Evolutionary conservation across 2,113 vertebrate genomes (phyloP), one percentile per base, ranked within the genome.

Genomic region (Silurus meridionalis): DNA sequence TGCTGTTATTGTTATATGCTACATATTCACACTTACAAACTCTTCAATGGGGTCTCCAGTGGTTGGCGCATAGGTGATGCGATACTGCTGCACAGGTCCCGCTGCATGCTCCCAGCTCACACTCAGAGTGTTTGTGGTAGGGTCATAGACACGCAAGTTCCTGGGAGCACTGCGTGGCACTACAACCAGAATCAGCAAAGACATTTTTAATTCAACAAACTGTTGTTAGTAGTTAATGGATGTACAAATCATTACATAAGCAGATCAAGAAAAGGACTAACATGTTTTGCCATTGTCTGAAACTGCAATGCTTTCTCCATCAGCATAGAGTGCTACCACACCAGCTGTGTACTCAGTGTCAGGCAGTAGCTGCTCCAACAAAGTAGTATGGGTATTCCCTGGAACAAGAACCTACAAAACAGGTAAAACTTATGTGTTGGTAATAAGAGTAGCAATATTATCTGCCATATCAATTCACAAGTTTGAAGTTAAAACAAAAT

Each of bases 11-110:
- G 25, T 28, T 67, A 69, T 14, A 17, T 19, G 14, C 72, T 64
- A n/a, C 57, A 60, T 14, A 77, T 60, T 71, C 11, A 61, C 58
- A 94, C 98, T 96, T 95, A 99, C 98, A 63, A 95, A 97, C 95
- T 98, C 98, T 88, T 99, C 97, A 0, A 99, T 98, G 15, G 98
- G 98, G 82, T 99, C 97, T 83, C 98, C 98, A 66, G 94, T 95
- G 6, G 95, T 97, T 67, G 95, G 96, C 77, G 97, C 97, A 64
- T 98, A 99, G 90, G 96, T 95, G 69, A 99, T 97, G 87, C 96
- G 95, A 85, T 99, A 99, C 50, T 99, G 97, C 60, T 94, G 95
- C 67, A 99, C 98, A 0, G 97, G 96, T n/a, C 98, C 98, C 0
- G 95, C 95, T 0, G 98, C 98, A 15, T 97, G 97, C 84, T 99